These are phyloP conservation scores for Lutraria lutraria DNA, from an alignment of 2,888 invertebrate genomes.

Conservation along the genomic window DNA sequence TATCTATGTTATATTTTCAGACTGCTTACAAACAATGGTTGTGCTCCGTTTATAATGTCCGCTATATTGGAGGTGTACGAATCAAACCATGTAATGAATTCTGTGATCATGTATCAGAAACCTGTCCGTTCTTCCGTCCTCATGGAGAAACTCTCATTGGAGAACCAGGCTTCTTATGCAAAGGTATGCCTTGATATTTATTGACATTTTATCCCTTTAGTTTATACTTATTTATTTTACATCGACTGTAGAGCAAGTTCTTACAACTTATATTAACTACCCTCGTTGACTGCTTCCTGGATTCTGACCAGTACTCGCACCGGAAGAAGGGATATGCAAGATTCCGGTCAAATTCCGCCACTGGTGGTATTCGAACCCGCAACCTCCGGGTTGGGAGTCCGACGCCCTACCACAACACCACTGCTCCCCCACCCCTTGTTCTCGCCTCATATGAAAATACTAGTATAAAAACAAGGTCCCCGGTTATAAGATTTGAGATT, in stretches of 20 bases:
- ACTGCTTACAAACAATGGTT: conserved; percentile 65
- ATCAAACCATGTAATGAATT: conserved; percentile 66
- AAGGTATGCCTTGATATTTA: conserved; percentile 47
- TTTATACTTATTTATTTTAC: no score
- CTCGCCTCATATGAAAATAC: no score
- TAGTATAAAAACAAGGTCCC: no score
- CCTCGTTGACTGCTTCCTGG: no score
- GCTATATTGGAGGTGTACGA: conserved; percentile 51
- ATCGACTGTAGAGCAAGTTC: no score
- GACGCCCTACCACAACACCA: no score
- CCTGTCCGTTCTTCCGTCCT: conserved; percentile 70
- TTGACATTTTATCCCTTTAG: not conserved
- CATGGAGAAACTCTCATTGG: conserved; percentile 64
- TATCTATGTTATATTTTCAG: conserved; percentile 48
- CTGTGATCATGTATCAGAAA: conserved; percentile 67
- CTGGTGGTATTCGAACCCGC: no score
- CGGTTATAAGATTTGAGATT: no score
- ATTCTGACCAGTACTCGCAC: not conserved
- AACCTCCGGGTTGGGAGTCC: no score
- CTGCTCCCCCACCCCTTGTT: no score
- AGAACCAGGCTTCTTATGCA: conserved; percentile 71
- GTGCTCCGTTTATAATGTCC: conserved; percentile 64
- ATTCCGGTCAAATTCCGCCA: no score
- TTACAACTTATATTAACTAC: no score
- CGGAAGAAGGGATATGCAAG: not conserved